A percentile compares a stretch with the other conserved stretches of the same genome.
phyloP scores from a whole-genome alignment of 2,797 vertebrate species.

The Enteromius afrohamiltoni region DNA sequence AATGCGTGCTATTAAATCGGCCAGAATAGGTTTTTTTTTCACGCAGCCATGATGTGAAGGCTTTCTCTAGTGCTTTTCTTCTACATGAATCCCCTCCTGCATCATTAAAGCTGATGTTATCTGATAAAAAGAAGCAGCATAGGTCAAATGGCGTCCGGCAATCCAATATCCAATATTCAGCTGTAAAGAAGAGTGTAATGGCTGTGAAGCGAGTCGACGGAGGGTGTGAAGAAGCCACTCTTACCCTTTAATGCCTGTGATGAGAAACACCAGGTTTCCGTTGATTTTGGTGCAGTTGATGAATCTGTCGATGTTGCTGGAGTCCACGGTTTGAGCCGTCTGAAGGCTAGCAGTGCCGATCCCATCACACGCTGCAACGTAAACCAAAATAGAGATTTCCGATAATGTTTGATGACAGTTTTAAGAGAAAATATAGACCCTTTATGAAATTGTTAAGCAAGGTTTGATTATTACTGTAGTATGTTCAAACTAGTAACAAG shows the following conservation, averaged over 20 bases:
- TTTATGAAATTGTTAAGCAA: not conserved
- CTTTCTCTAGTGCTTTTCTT: slow-evolving; percentile 17
- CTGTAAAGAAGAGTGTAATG: slow-evolving; percentile 7
- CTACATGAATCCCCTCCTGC: slow-evolving; percentile 10
- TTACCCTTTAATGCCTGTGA: slow-evolving; percentile 98
- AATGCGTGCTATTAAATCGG: slow-evolving; percentile 10
- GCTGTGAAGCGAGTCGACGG: slow-evolving; percentile 4
- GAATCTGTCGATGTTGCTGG: slow-evolving; percentile 97
- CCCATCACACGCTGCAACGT: slow-evolving; percentile 88
- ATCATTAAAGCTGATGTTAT: slow-evolving; percentile 44
- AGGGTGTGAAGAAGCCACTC: slow-evolving; percentile 58
- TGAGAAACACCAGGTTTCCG: slow-evolving; percentile 97
- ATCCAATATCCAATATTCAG: slow-evolving; percentile 38
- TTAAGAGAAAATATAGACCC: not conserved
- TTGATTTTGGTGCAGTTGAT: slow-evolving; percentile 99
- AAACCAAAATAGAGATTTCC: not conserved
- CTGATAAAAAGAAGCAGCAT: slow-evolving; percentile 20
- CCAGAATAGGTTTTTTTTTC: not conserved
- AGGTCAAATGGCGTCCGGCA: slow-evolving; percentile 22
- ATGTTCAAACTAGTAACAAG: not conserved
- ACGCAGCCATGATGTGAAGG: not conserved
- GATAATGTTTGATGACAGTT: not conserved
- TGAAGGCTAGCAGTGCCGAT: slow-evolving; percentile 93
- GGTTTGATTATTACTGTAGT: not conserved
- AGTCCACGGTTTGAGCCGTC: slow-evolving; percentile 93